A percentile compares a stretch with the other conserved stretches of the same genome.
Evolutionary conservation across 2,797 vertebrate genomes (phyloP).

Genomic region (Steatocranus sp.): DNA sequence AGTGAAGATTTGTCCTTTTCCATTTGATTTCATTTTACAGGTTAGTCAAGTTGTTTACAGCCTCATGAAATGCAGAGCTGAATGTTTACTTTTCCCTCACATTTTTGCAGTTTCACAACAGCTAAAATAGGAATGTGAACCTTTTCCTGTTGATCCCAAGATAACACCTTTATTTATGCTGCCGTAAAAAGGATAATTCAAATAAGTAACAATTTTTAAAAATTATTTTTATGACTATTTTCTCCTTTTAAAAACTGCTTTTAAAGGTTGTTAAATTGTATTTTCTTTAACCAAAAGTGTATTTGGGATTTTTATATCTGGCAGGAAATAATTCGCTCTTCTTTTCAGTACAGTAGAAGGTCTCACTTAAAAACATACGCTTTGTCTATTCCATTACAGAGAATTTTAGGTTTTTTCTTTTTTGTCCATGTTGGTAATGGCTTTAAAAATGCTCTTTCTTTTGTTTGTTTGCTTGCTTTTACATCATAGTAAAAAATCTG

Average conservation of each 20-base stretch:
- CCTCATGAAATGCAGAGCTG: not conserved
- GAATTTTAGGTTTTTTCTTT: not conserved
- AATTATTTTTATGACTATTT: not conserved
- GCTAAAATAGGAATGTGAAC: not conserved
- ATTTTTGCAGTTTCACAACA: not conserved
- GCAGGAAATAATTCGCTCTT: not conserved
- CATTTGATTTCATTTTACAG: not conserved
- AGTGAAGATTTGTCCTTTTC: not conserved
- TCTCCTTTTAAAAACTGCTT: not conserved
- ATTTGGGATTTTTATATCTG: not conserved
- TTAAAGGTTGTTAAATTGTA: not conserved
- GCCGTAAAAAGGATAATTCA: not conserved
- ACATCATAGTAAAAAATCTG: not conserved
- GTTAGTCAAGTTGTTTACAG: not conserved
- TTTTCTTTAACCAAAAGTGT: not conserved
- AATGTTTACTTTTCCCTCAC: not conserved
- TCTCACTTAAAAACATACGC: not conserved
- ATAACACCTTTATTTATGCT: not conserved
- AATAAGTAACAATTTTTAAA: fast-evolving
- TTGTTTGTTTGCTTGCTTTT: not conserved
- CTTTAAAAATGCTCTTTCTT: not conserved
- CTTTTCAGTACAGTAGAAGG: not conserved
- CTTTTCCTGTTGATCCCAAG: not conserved
- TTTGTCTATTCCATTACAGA: not conserved
- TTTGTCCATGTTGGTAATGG: not conserved